A percentile compares a stretch with the other conserved stretches of the same genome.
phyloP scores from a whole-genome alignment of 2,797 vertebrate species.

The Glossophaga mutica region DNA sequence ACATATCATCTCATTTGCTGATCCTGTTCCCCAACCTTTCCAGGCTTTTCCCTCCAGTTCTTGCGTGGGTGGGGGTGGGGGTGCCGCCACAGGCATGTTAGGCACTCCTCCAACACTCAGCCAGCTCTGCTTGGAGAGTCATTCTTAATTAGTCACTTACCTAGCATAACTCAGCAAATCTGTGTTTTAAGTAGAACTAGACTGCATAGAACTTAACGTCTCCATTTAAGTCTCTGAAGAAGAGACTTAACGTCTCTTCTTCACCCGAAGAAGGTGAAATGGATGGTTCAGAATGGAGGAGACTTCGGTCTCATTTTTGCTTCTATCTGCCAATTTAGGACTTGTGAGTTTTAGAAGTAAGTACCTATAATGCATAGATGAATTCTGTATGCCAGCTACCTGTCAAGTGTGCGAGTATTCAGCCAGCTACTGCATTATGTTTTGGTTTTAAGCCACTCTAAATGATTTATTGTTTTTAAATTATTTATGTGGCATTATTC shows the following conservation, averaged over 20 bases:
- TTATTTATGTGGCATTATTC: constrained; percentile 77
- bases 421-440: constrained; percentile 72
- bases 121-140: not conserved
- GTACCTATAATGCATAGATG: constrained; percentile 24
- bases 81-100: not conserved
- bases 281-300: not conserved
- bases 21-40: not conserved
- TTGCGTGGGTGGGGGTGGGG: not conserved
- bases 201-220: not conserved
- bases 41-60: not conserved
- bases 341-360: constrained; percentile 51
- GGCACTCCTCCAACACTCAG: not conserved
- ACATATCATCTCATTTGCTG: not conserved
- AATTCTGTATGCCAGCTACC: constrained; percentile 59
- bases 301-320: not conserved
- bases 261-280: not conserved
- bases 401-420: constrained; percentile 64
- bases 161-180: constrained; percentile 70
- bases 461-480: constrained; percentile 79
- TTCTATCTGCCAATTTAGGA: not conserved
- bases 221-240: not conserved
- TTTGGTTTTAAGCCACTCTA: constrained; percentile 73
- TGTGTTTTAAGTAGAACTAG: constrained; percentile 20
- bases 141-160: constrained; percentile 49
- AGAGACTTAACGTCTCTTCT: not conserved